Evolutionary conservation across 1,140 invertebrate species (phyloP).

Genomic region (Drosophila kepulauana): DNA sequence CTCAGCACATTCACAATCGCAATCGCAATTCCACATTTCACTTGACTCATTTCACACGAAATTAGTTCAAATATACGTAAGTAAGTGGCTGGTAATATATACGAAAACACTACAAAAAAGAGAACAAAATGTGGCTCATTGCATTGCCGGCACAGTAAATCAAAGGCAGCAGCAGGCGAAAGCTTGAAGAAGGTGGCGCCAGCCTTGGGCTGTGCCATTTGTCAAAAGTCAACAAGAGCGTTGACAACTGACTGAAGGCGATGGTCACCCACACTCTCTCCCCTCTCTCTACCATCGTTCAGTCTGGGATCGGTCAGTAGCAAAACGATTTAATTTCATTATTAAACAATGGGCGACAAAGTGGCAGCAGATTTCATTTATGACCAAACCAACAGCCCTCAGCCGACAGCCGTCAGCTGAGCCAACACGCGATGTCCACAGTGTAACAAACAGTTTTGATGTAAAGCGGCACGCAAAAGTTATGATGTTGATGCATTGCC

Average conservation of each 20-base stretch:
- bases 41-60: conserved; percentile 54
- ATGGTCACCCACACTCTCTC: background rate
- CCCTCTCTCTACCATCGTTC: background rate
- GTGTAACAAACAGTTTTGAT: conserved; percentile 20
- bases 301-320: background rate
- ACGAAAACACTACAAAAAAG: background rate
- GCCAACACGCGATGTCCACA: conserved; percentile 64
- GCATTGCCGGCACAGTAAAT: conserved; percentile 69
- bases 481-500: conserved; percentile 76
- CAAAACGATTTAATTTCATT: conserved; percentile 77
- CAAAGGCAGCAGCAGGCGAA: conserved; percentile 44
- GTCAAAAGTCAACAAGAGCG: conserved; percentile 80
- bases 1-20: conserved; percentile 67
- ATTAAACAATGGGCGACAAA: conserved; percentile 83
- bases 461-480: conserved; percentile 56
- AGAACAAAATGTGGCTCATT: conserved; percentile 57
- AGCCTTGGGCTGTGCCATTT: conserved; percentile 58
- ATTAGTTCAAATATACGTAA: conserved; percentile 58
- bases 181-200: conserved; percentile 28
- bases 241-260: conserved; percentile 59
- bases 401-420: background rate
- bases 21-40: background rate
- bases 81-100: conserved; percentile 35
- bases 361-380: conserved; percentile 81
- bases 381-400: conserved; percentile 35